Percentiles rank a stretch among this genome's conserved stretches.
Evolutionary conservation across 2,113 vertebrate species (phyloP).

Genomic region (Atherinomorus stipes): DNA sequence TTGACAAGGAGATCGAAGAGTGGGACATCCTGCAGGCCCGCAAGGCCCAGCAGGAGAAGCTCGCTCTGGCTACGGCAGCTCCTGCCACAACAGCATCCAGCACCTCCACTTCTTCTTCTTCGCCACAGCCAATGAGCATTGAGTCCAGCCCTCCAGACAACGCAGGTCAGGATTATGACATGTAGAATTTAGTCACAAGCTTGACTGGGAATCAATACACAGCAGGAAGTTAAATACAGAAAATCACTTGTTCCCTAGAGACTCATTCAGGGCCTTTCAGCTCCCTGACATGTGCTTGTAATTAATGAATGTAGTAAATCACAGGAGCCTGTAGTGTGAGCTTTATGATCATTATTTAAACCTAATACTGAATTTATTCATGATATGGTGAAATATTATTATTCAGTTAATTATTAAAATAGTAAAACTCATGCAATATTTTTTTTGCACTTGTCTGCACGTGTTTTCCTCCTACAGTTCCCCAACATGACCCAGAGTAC

Average conservation of each 20-base stretch:
- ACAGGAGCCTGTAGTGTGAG: rapidly evolving
- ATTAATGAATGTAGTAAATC: background rate
- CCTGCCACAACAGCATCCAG: slow-evolving; percentile 43
- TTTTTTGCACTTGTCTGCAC: background rate
- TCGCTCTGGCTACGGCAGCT: slow-evolving; percentile 80
- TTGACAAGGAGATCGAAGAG: slow-evolving; percentile 93
- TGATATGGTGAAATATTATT: no score
- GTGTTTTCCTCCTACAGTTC: slow-evolving; percentile 70
- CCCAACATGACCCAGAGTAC: slow-evolving; percentile 92
- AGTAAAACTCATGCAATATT: no score
- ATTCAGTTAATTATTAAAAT: no score
- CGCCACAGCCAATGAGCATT: slow-evolving; percentile 76
- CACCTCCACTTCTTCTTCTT: slow-evolving; percentile 63
- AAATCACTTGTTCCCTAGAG: slow-evolving; percentile 1
- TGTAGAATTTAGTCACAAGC: slow-evolving; percentile 1
- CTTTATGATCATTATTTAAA: background rate
- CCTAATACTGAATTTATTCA: background rate
- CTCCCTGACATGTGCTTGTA: background rate
- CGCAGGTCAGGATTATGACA: slow-evolving; percentile 64
- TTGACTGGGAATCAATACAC: slow-evolving; percentile 24
- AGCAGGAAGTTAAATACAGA: background rate
- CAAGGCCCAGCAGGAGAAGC: slow-evolving; percentile 92
- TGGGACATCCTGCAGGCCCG: slow-evolving; percentile 91
- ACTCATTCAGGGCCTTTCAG: background rate
- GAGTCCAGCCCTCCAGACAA: slow-evolving; percentile 78